A percentile compares a stretch with the other conserved stretches of the same genome.
Evolutionary conservation across 2,797 vertebrate genomes (phyloP).

Genomic region (Xerus rutilus): DNA sequence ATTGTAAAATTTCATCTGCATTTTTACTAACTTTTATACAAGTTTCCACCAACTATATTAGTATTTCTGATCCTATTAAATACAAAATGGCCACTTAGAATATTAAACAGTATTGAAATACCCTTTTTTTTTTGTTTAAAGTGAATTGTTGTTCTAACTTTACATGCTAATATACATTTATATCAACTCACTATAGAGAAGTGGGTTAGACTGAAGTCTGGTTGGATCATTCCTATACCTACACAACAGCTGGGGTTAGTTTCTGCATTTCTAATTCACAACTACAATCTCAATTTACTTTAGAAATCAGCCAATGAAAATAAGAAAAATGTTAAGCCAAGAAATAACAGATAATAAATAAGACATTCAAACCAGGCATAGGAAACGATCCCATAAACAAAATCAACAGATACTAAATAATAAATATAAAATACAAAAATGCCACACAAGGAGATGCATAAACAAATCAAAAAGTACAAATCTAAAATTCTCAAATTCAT

Average conservation of each 20-base stretch:
- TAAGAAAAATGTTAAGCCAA: background rate
- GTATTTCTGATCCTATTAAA: background rate
- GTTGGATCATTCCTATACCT: background rate
- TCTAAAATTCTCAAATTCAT: background rate
- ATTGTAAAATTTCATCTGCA: slow-evolving; percentile 36
- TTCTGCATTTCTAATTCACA: slow-evolving; percentile 1
- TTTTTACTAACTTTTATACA: slow-evolving; percentile 25
- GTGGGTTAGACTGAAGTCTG: background rate
- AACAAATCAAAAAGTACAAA: background rate
- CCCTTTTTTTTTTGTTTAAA: background rate
- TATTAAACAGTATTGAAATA: background rate
- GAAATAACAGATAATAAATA: background rate
- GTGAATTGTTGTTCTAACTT: slow-evolving; percentile 32
- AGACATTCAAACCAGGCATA: background rate
- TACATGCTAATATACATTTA: background rate
- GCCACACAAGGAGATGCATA: background rate
- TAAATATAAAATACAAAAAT: background rate
- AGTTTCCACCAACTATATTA: background rate
- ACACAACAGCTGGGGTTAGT: background rate
- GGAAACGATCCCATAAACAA: background rate
- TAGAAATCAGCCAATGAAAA: slow-evolving; percentile 23
- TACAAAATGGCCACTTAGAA: slow-evolving; percentile 25
- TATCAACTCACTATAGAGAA: background rate
- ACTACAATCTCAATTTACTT: background rate
- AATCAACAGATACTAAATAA: background rate